Evolutionary conservation across 2,113 vertebrate species (phyloP).

Genomic region (Notechis scutatus): DNA sequence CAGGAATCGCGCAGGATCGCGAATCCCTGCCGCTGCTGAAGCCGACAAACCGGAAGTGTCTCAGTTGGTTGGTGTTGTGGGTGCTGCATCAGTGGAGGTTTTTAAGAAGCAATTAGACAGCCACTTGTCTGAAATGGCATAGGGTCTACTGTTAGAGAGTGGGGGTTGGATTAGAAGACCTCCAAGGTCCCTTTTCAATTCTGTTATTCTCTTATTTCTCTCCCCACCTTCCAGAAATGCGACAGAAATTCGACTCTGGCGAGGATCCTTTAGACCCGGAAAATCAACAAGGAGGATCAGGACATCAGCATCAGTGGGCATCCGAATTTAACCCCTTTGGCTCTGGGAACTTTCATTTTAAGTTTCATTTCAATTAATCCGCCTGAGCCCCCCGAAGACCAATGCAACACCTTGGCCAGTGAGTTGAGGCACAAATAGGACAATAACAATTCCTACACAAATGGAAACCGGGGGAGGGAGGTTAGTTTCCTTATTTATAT

Average conservation of each 20-base stretch:
- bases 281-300: constrained; percentile 75
- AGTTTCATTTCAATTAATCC: constrained; percentile 78
- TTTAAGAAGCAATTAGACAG: neutral
- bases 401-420: neutral
- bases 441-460: neutral
- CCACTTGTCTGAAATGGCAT: neutral
- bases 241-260: constrained; percentile 81
- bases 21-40: too few species aligned
- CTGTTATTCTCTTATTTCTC: neutral
- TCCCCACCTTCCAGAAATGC: constrained; percentile 69
- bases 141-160: neutral
- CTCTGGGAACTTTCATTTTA: constrained; percentile 80
- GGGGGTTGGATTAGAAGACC: neutral
- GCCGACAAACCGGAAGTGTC: too few species aligned
- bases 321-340: constrained; percentile 82
- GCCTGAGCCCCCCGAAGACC: neutral
- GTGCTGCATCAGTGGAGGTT: neutral
- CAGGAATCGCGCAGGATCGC: too few species aligned
- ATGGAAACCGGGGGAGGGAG: neutral
- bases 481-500: too few species aligned
- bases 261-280: constrained; percentile 83
- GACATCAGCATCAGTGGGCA: constrained; percentile 70
- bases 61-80: neutral
- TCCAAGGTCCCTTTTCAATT: neutral
- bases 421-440: neutral